Evolutionary conservation across 2,113 vertebrate genomes (phyloP).

Genomic region (Leptobrachium leishanense): DNA sequence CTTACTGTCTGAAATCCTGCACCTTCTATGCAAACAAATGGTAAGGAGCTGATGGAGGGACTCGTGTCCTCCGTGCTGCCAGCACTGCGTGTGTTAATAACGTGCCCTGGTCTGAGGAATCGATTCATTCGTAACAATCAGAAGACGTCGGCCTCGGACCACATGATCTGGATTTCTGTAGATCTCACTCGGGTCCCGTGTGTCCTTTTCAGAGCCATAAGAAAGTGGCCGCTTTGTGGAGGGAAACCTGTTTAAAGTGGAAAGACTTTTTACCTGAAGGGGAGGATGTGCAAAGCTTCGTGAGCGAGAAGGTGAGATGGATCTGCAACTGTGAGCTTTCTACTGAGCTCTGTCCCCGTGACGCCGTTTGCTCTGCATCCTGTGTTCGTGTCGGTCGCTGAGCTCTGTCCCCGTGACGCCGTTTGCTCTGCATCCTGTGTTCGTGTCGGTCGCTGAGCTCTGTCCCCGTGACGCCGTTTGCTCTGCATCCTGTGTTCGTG

Average conservation of each 20-base stretch:
- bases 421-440: no score
- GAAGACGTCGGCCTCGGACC: no score
- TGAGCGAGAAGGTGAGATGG: slow-evolving; percentile 81
- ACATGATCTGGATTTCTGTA: no score
- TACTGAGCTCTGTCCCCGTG: neutral
- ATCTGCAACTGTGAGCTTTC: no score
- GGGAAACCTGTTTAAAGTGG: slow-evolving; percentile 87
- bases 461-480: no score
- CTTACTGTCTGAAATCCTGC: slow-evolving; percentile 96
- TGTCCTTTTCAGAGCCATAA: slow-evolving; percentile 87
- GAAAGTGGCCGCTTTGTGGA: slow-evolving; percentile 92
- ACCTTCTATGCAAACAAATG: slow-evolving; percentile 99
- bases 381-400: no score
- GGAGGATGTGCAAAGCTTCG: slow-evolving; percentile 86
- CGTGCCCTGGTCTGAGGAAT: no score
- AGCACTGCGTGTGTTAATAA: no score
- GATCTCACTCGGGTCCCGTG: neutral
- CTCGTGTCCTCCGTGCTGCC: no score
- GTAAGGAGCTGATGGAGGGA: slow-evolving; percentile 64
- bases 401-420: no score
- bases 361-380: fast-evolving
- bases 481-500: fast-evolving
- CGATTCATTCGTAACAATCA: no score
- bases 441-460: no score
- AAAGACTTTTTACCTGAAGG: slow-evolving; percentile 85